Conservation (phyloP, 1,140 invertebrate species). For the Frieseomelitta varia region DNA sequence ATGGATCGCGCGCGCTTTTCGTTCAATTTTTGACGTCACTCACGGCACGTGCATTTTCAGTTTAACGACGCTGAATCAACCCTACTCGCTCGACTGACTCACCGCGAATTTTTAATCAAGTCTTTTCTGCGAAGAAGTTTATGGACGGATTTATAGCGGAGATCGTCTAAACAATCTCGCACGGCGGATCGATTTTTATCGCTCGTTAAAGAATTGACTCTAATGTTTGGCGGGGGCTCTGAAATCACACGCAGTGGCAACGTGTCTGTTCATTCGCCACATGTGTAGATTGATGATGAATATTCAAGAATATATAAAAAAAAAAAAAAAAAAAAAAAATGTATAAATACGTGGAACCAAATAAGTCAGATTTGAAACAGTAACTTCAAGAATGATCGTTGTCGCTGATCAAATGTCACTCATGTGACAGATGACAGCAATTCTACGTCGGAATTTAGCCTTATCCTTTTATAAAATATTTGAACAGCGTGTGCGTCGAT, state of each 20-base stretch:
- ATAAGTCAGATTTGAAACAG: too few species aligned
- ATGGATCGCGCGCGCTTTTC: slow-evolving; percentile 17
- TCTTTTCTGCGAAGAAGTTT: not conserved
- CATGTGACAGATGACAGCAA: too few species aligned
- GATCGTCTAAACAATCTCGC: not conserved
- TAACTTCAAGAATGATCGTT: too few species aligned
- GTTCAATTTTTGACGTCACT: slow-evolving; percentile 49
- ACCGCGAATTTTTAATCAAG: not conserved
- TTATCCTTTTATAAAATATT: too few species aligned
- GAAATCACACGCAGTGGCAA: not conserved
- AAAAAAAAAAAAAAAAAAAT: too few species aligned
- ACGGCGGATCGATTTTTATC: not conserved
- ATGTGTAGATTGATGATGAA: not conserved
- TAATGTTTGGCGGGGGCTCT: not conserved
- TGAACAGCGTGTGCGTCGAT: too few species aligned
- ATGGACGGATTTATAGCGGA: not conserved
- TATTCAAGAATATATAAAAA: too few species aligned
- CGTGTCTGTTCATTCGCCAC: not conserved
- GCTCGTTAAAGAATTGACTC: not conserved
- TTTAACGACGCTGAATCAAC: slow-evolving; percentile 34
- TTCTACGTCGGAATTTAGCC: too few species aligned
- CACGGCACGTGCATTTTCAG: slow-evolving; percentile 31
- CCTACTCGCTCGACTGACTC: not conserved
- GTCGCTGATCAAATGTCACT: too few species aligned
- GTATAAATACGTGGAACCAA: too few species aligned